These are phyloP conservation scores for Lytechinus pictus DNA, from an alignment of 35 echinoderm and acorn worm genomes.

Conservation along the genomic window DNA sequence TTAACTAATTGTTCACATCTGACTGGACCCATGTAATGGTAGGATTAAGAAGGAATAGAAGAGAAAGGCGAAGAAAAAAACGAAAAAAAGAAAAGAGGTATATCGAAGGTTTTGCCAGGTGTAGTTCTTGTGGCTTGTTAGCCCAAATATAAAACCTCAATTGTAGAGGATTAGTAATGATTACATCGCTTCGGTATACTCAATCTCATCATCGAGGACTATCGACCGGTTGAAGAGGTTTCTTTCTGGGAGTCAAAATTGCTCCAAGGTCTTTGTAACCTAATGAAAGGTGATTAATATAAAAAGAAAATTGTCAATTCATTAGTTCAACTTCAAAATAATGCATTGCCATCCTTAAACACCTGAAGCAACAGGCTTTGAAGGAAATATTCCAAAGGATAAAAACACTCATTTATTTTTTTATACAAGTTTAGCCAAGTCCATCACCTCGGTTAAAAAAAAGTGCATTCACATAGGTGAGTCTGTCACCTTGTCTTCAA, in stretches of 20 bases:
- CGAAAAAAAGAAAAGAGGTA: not conserved
- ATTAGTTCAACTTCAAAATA: not conserved
- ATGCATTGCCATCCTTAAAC: not conserved
- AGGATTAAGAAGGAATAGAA: slow-evolving; percentile 9
- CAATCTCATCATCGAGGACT: not conserved
- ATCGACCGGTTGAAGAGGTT: not conserved
- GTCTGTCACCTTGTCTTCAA: not conserved
- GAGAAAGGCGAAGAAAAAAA: not conserved
- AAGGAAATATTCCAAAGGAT: not conserved
- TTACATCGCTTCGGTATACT: slow-evolving; percentile 1
- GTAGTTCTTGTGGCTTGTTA: slow-evolving; percentile 42
- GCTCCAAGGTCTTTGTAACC: not conserved
- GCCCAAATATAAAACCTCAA: slow-evolving; percentile 43
- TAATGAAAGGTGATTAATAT: not conserved
- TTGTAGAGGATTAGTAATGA: slow-evolving; percentile 3
- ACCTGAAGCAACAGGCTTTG: slow-evolving; percentile 9
- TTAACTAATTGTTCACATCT: slow-evolving; percentile 46
- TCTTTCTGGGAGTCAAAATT: not conserved
- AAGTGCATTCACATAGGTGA: not conserved
- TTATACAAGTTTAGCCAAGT: not conserved
- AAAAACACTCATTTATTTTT: slow-evolving; percentile 3
- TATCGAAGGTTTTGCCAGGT: slow-evolving; percentile 51
- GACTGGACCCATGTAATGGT: slow-evolving; percentile 1
- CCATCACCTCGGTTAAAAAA: not conserved
- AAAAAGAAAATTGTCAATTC: slow-evolving; percentile 14